Percentiles rank a stretch among this genome's conserved stretches.
Evolutionary conservation across 2,797 vertebrate genomes (phyloP).

Genomic region (Phoxinus dragarum): DNA sequence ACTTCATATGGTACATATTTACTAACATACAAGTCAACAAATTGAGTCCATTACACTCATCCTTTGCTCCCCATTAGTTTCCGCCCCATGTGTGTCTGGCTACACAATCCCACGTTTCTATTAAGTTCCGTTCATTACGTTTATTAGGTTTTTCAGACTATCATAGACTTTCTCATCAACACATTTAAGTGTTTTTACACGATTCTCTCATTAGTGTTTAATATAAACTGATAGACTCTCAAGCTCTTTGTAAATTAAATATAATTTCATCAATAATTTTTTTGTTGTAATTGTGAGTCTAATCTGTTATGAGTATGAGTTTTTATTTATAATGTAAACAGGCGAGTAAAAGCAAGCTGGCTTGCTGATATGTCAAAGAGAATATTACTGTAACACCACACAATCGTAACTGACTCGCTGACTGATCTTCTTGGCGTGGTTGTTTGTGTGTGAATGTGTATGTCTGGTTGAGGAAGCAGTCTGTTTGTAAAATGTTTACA

Average conservation of each 20-base stretch:
- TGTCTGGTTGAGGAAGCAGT: constrained; percentile 51
- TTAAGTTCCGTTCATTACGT: neutral
- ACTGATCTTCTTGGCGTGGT: neutral
- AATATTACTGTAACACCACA: constrained; percentile 1
- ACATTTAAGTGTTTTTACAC: constrained; percentile 5
- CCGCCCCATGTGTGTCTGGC: neutral
- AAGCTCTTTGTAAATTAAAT: neutral
- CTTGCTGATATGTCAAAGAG: neutral
- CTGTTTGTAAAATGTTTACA: constrained; percentile 57
- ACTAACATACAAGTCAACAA: constrained; percentile 19
- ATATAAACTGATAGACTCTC: neutral
- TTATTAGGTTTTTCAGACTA: neutral
- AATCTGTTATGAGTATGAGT: constrained; percentile 13
- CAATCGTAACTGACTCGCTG: constrained; percentile 1
- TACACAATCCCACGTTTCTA: neutral
- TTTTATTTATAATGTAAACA: neutral
- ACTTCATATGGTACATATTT: constrained; percentile 21
- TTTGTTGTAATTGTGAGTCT: neutral
- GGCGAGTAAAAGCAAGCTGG: neutral
- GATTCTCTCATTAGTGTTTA: neutral
- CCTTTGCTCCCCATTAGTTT: constrained; percentile 6
- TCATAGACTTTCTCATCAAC: neutral
- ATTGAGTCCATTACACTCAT: constrained; percentile 18
- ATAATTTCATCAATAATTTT: neutral
- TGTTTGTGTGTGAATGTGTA: constrained; percentile 41